Conservation (phyloP, 1,140 invertebrate genomes). For the Anoplophora glabripennis region DNA sequence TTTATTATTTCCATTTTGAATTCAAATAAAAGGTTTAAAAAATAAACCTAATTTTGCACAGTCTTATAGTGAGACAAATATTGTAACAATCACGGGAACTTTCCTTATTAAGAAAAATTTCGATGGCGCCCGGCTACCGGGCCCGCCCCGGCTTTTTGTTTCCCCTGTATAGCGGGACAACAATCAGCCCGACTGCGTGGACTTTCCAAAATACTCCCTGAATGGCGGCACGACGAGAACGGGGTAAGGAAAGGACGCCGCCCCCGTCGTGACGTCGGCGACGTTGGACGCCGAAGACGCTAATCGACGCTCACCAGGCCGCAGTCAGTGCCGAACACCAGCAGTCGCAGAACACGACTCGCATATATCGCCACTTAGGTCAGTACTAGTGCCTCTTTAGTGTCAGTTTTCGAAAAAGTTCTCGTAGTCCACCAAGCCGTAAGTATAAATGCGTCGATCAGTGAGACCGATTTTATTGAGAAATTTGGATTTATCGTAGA, state of each 20-base stretch:
- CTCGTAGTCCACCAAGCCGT: background rate
- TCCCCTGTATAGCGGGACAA: constrained; percentile 7
- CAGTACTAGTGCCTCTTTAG: constrained; percentile 24
- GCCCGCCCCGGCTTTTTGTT: too few relatives aligned
- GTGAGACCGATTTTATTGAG: background rate
- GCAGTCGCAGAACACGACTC: constrained; percentile 44
- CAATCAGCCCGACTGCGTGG: constrained; percentile 12
- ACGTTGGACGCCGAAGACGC: constrained; percentile 25
- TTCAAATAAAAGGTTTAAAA: too few relatives aligned
- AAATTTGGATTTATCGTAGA: background rate
- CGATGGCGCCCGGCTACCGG: too few relatives aligned
- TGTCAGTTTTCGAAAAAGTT: too few relatives aligned
- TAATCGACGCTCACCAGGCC: constrained; percentile 27
- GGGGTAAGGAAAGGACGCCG: constrained; percentile 5
- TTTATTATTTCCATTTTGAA: too few relatives aligned
- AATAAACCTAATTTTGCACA: too few relatives aligned
- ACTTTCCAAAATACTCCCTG: constrained; percentile 17
- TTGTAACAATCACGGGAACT: too few relatives aligned
- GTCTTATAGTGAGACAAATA: too few relatives aligned
- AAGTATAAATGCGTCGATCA: background rate
- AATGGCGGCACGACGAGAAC: constrained; percentile 16
- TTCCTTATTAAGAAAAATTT: too few relatives aligned
- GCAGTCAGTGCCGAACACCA: constrained; percentile 43
- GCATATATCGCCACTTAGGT: constrained; percentile 41
- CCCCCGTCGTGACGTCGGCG: constrained; percentile 14